Base-by-base conservation (phyloP, 2,797 vertebrate genomes). In the Alfaro cultratus region DNA sequence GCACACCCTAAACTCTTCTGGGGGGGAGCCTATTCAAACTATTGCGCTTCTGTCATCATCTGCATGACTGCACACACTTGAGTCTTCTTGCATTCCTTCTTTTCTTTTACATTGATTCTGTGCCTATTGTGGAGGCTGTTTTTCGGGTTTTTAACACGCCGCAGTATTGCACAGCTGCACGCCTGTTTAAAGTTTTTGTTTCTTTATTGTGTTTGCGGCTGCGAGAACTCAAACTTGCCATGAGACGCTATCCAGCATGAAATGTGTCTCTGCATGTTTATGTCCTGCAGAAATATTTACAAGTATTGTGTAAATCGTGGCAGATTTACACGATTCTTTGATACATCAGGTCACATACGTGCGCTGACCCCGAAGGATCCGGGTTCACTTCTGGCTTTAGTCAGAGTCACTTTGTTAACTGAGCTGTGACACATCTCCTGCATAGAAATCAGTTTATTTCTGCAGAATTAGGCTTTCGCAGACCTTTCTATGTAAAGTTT, bases 211-310 rank as follows among this genome's bases (percentile, higher is more conserved):
- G 89, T 90, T 88, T 62, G 70, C 53, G 81, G 45, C 67, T 46
- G 31, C 74, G 82, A 36, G 7, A 73, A 80, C 81, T 80, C 81
- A 57, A 34, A 53, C 73, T 34, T 34, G 47, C 60, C 73, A 53
- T n/a, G 43, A 80, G 60, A 84, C 39, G 72, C 76, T n/a, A 34
- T 81, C 76, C 55, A 6, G 78, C 87, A 80, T 85, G 57, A 88
- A 84, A 76, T 43, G 57, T 70, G 77, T 53, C 77, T 80, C 31
- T 73, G 60, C 80, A 31, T 94, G 92, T 95, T 95, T 95, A 94
- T 86, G 77, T 83, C 76, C 46, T 23, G 74, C 76, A 87, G 86
- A 93, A 91, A 92, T 92, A 93, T 94, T 95, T 94, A 93, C 89
- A 91, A 57, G 90, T 87, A 83, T 92, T 80, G 10, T 43, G 41